Base-by-base conservation (phyloP, 2,888 invertebrate genomes). In the Aplocera efformata region DNA sequence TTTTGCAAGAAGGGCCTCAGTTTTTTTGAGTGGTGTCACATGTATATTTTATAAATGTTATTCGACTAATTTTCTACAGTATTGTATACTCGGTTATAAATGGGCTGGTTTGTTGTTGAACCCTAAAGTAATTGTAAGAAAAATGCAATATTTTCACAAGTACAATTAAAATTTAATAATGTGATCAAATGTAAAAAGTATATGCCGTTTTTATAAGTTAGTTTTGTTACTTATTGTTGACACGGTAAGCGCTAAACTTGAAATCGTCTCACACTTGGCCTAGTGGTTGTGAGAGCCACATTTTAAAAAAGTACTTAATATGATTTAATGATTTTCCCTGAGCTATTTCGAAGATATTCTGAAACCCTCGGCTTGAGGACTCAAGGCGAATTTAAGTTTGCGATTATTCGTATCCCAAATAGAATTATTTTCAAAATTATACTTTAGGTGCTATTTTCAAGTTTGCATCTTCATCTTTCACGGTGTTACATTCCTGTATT, bases 401-500 rank as follows among this genome's bases (percentile, higher is more conserved):
- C n/a, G n/a, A n/a, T n/a, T n/a, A n/a, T 44, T 39, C 35, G 35
- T 40, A 44, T 40, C 35, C 9, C 28, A 3, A 6, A 10, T 8
- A n/a, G 10, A 25, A 24, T 11, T 7, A n/a, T 32, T 27, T 30
- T 34, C 24, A 29, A 37, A 42, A 24, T 42, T 22, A n/a, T 1
- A 17, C 28, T 8, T 39, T 35, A 35, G 44, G 44, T 39, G 44
- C 39, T 27, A 35, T 29, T 44, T 34, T 31, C 13, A 33, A 41
- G 9, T 36, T 36, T 24, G 32, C 34, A 42, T 29, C 36, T 47
- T 55, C 48, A 46, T 56, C 42, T 30, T 1, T 22, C n/a, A 7
- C 28, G 28, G 24, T 25, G 5, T 21, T 30, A 73, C 72, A 74
- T 73, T 75, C 72, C 71, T 63, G 58, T 65, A 65, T 60, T n/a